These are phyloP conservation scores for Leptopterna dolabrata DNA, from an alignment of 2,888 invertebrate species.

Conservation along the genomic window DNA sequence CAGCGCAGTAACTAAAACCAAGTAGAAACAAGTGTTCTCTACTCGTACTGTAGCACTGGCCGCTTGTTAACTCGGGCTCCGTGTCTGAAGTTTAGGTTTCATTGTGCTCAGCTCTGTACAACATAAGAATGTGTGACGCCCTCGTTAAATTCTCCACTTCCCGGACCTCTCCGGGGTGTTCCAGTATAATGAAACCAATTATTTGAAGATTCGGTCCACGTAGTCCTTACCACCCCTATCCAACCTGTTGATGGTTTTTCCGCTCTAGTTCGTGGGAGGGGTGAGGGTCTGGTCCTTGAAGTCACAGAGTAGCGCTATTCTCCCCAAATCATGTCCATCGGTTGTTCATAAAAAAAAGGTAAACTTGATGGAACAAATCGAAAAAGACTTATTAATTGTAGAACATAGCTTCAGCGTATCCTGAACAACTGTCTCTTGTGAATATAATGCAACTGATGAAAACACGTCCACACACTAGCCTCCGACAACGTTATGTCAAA, in stretches of 20 bases:
- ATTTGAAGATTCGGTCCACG: slow-evolving; percentile 10
- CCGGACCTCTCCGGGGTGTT: neutral
- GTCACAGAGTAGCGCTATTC: neutral
- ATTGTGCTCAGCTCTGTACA: neutral
- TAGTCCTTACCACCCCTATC: neutral
- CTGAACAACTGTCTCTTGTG: too few relatives aligned
- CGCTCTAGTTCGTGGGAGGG: neutral
- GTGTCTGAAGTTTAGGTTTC: neutral
- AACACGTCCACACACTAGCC: too few relatives aligned
- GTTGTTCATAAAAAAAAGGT: neutral
- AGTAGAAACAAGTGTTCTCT: neutral
- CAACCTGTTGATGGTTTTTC: slow-evolving; percentile 10
- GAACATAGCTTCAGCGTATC: too few relatives aligned
- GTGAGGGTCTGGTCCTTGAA: neutral
- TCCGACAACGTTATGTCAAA: too few relatives aligned
- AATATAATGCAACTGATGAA: too few relatives aligned
- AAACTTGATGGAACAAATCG: too few relatives aligned
- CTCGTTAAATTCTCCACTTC: neutral
- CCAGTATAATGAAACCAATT: neutral
- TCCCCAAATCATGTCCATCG: neutral
- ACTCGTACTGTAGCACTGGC: neutral
- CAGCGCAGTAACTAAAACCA: neutral
- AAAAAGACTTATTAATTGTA: too few relatives aligned
- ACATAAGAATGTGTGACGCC: neutral
- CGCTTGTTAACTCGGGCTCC: neutral